Base-by-base conservation (phyloP, 2,797 vertebrate species). In the Lutjanus argentimaculatus region DNA sequence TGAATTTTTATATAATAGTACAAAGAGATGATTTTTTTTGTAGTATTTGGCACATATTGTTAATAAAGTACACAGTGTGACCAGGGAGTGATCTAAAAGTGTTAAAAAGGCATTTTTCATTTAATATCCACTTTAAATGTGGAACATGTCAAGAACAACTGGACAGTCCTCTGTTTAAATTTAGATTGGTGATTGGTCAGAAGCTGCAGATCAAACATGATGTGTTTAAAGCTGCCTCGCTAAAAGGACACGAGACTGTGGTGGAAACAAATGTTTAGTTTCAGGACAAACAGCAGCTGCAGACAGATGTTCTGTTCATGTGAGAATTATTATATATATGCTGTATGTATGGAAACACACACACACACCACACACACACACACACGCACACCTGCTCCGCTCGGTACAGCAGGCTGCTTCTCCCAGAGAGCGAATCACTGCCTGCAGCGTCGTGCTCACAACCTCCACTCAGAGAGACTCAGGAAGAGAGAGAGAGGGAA, bases 361-460 rank as follows among this genome's bases (percentile, higher is more conserved):
- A 42, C 19, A 61, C 57, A 72, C 62, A 74, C 42, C 61, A 65
- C 17, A 56, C 52, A 57, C 52, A 52, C 30, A 52, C 48, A 53
- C 66, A 36, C 61, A 65, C 17, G 48, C 52, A 57, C 52, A 79
- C 65, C 36, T 71, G 72, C 61, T 19, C 19, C 25, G 43, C 45
- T 73, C 36, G 8, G 69, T 58, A 42, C 59, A 67, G 61, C 49
- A 80, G 22, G 30, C 55, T 7, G 57, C 51, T 72, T 80, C 77
- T 79, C 71, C 40, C 70, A 70, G 46, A 62, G 73, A 76, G 69
- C 51, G 22, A 43, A 40, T 83, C 62, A 43, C 40, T 17, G 51
- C 67, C 67, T 69, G 71, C 69, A 79, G 80, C 53, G 14, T 83
- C 51, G 9, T 46, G 61, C 82, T 82, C 45, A 22, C 73, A 82